Base-by-base conservation (phyloP, 2,888 invertebrate species). In the Achlya flavicornis region DNA sequence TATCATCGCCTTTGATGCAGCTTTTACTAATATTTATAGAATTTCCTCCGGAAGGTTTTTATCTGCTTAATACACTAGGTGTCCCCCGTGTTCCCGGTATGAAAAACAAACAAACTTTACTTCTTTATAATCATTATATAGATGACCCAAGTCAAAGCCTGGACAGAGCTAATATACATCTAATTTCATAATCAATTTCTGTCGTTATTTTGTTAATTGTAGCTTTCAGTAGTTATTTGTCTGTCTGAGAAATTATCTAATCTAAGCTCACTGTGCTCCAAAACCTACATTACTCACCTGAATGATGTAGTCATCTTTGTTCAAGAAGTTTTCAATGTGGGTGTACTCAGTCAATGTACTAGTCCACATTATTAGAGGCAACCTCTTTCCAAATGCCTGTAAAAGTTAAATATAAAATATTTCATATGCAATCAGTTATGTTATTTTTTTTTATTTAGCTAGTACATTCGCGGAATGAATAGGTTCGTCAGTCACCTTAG, bases 321-420 rank as follows among this genome's bases (percentile, higher is more conserved):
- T 94, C 59, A 98, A 86, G 84, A 95, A 96, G 26, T 96, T 84
- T 5, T 95, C 94, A 10, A 97, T 89, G 75, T 96, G 95, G 14
- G 94, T 92, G 65, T 90, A 94, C 61, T 96, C 95, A 0, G 97
- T 97, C 46, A 98, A 86, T 0, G 95, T 95, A 78, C 97, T 97
- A 0, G 97, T 97, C 98, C 98, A 98, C 71, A 98, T 80, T 60
- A 97, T 95, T 0, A 96, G 93, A 0, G 96, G 96, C 1, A 96
- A 82, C 64, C 94, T 89, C 69, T 94, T 94, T 0, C 95, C 92
- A 59, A 93, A 93, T 0, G 92, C 91, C 93, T 93, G 81, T 0
- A 79, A 80, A 66, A 62, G 68, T 60, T 65, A 62, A 14, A 57
- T 26, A 26, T 26, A 1, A 26, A 26, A 26, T 26, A n/a, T 26